Base-by-base conservation (phyloP, 2,797 vertebrate species). In the Ciconia nigra region DNA sequence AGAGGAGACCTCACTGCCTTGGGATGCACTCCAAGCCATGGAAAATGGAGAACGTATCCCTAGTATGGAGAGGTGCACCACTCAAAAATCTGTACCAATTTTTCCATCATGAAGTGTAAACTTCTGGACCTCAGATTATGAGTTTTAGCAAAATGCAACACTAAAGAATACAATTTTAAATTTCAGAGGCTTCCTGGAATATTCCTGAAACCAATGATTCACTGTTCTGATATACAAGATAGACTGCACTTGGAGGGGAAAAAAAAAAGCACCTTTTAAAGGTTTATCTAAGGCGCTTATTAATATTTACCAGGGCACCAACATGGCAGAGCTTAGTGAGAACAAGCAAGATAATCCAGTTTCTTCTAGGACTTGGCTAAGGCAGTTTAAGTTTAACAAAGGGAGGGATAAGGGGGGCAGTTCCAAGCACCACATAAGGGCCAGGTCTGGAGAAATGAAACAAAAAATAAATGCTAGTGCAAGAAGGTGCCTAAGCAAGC, bases 231-330 rank as follows among this genome's bases (percentile, higher is more conserved):
- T 57, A 67, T 20, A 80, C 54, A 79, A 47, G 37, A 94, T 18
- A 93, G 80, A 86, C 37, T 72, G 41, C 35, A 85, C 51, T 80
- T 61, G 51, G 16, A 76, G 10, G 24, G 26, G 6, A 1, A 28
- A 37, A 69, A 59, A 77, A 39, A 21, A 28, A 42, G 13, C 35
- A 92, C 39, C 33, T 94, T 95, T 83, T 37, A 89, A 77, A 70
- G 47, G 65, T 93, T 94, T 87, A 90, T 76, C 90, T 95, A 44
- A 80, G 72, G 37, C 89, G 18, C 29, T 87, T 91, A 93, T 89
- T 89, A 96, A 96, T 83, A 97, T 71, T 81, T 95, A 96, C 91
- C 91, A 94, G 95, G 59, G 77, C 28, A 90, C 37, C 80, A 86
- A 35, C 29, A 47, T 77, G 39, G 80, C 46, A 93, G 76, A 93